Evolutionary conservation across 2,797 vertebrate genomes (phyloP).

Genomic region (Alauda arvensis): DNA sequence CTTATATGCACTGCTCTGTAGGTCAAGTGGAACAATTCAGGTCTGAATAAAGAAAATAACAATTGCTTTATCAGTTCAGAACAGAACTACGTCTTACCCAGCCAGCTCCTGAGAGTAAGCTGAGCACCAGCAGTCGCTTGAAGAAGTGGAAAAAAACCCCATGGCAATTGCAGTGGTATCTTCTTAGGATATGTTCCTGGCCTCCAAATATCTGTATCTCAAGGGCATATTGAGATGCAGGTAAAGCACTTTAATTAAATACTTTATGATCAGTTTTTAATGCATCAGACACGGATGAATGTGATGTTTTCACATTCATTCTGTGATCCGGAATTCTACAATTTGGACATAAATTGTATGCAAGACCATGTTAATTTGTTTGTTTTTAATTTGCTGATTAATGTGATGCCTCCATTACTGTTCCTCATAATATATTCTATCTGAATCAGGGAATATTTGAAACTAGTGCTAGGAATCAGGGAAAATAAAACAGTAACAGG

Average conservation of each 20-base stretch:
- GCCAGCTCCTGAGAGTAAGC: neutral
- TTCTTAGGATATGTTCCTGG: neutral
- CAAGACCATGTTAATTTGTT: neutral
- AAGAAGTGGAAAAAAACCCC: neutral
- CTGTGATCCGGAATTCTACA: neutral
- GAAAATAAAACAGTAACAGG: constrained; percentile 1
- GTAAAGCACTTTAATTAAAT: neutral
- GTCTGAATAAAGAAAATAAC: neutral
- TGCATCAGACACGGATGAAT: neutral
- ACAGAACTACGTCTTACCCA: neutral
- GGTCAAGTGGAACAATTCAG: neutral
- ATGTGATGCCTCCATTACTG: neutral
- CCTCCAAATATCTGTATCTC: neutral
- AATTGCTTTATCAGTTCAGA: neutral
- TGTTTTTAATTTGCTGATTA: neutral
- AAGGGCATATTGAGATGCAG: neutral
- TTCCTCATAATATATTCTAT: neutral
- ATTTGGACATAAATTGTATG: neutral
- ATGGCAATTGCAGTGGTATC: neutral
- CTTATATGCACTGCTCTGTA: neutral
- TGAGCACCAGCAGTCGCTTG: neutral
- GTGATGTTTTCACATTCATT: neutral
- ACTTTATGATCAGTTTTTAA: neutral
- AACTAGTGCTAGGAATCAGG: neutral
- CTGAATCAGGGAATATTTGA: neutral